Base-by-base conservation (phyloP, 2,113 vertebrate genomes). In the Pachycephala philippinensis region DNA sequence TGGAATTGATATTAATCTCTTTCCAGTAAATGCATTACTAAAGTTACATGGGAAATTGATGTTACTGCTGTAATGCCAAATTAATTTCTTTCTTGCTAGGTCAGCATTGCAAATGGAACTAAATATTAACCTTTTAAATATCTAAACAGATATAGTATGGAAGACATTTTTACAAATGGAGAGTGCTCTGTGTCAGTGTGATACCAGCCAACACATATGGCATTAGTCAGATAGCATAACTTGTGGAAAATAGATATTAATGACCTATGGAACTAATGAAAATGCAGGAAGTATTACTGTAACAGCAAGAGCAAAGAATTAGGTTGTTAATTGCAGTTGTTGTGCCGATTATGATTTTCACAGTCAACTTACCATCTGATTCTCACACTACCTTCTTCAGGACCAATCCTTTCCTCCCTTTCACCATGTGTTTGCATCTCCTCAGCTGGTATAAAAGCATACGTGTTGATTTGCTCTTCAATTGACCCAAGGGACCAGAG, bases 1-100 rank as follows among this genome's bases (percentile, higher is more conserved):
- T 99, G 98, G 98, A 99, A 99, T 98, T 99, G 99, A 99, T 99
- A 99, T 99, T 99, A 99, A 99, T 99, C 98, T 99, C 98, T 98
- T 99, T 99, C 98, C 98, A 98, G 98, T 98, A 99, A 99, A 99
- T 98, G 98, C 98, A 98, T 98, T 99, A 98, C 98, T 98, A 98
- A 98, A 98, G 98, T 98, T 99, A 98, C 98, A 98, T 96, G 97
- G 98, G 98, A 98, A 98, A 99, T 98, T 98, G 98, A 99, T 98
- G 98, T 98, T 98, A 98, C 97, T 98, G 95, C 96, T 97, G 97
- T 98, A 98, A 98, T 98, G 98, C 98, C 98, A 98, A 98, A 98
- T 98, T 97, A 98, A 98, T 99, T 98, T 98, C 93, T 97, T 98
- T 98, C 97, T 98, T 99, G 98, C 98, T 98, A 97, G 98, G 98